Percentiles rank a stretch among this genome's conserved stretches.
These are phyloP conservation scores for Camarhynchus parvulus DNA, from an alignment of 2,113 vertebrate species.

Conservation along the genomic window DNA sequence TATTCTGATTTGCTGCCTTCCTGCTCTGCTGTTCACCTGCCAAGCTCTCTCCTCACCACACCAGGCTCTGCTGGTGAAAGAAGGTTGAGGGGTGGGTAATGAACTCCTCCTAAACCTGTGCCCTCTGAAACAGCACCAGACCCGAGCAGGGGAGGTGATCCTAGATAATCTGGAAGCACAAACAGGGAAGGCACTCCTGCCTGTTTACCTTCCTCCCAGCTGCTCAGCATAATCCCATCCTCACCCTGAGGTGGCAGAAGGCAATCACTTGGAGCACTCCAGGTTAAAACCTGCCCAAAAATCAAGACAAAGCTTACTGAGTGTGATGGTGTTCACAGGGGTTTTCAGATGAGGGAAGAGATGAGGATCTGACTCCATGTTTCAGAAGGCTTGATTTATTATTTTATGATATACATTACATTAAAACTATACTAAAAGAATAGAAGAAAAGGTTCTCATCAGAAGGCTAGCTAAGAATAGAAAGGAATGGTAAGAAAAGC, in stretches of 20 bases:
- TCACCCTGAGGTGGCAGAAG: neutral
- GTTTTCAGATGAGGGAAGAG: no score
- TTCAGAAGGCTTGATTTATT: no score
- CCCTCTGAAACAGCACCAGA: neutral
- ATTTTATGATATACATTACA: no score
- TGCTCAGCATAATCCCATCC: no score
- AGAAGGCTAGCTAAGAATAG: no score
- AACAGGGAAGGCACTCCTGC: neutral
- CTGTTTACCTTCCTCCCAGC: accelerated
- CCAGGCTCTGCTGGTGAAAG: neutral
- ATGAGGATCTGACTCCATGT: no score
- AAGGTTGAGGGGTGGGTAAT: neutral
- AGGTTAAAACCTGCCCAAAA: neutral
- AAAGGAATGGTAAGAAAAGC: no score
- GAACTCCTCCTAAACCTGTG: neutral
- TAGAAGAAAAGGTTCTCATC: no score
- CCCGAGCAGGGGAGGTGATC: neutral
- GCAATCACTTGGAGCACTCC: neutral
- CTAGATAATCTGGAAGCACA: neutral
- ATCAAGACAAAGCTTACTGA: neutral
- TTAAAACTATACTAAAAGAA: no score
- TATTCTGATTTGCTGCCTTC: neutral
- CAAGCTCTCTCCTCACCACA: neutral
- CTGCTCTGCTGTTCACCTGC: neutral
- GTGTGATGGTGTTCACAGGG: no score